Percentiles rank a stretch among this genome's conserved stretches.
phyloP scores from a whole-genome alignment of 2,113 vertebrate genomes.

The Jaculus jaculus region DNA sequence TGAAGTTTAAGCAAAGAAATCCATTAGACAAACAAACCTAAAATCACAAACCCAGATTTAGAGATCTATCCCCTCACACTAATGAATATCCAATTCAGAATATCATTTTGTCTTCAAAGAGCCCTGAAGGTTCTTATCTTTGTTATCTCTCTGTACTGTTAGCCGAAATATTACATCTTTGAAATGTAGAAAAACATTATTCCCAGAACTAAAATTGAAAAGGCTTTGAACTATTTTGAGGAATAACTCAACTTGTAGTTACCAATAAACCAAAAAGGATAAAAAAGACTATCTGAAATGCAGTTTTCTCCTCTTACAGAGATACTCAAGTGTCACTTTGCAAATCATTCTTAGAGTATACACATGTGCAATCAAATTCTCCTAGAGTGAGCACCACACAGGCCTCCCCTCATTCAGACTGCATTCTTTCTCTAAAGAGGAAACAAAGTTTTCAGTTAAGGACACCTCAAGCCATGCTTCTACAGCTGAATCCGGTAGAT shows the following conservation, averaged over 20 bases:
- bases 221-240: constrained; percentile 69
- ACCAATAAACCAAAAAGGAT: constrained; percentile 55
- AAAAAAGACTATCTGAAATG: constrained; percentile 53
- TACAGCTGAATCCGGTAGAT: background rate
- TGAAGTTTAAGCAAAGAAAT: constrained; percentile 64
- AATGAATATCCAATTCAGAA: constrained; percentile 64
- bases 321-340: constrained; percentile 38
- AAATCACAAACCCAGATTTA: constrained; percentile 60
- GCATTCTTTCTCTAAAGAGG: background rate
- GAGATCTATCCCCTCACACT: constrained; percentile 18
- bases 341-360: constrained; percentile 17
- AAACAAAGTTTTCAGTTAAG: background rate
- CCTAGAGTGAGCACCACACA: background rate
- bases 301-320: constrained; percentile 4
- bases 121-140: constrained; percentile 57
- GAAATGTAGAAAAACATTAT: constrained; percentile 73
- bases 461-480: background rate
- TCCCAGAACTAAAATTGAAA: constrained; percentile 64
- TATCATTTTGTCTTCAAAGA: constrained; percentile 67
- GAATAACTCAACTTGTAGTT: constrained; percentile 65
- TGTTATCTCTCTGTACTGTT: constrained; percentile 68
- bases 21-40: constrained; percentile 56
- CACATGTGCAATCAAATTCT: background rate
- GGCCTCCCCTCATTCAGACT: background rate
- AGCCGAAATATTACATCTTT: constrained; percentile 71